Evolutionary conservation across 1,140 invertebrate genomes (phyloP).

Genomic region (Hycleus cichorii): DNA sequence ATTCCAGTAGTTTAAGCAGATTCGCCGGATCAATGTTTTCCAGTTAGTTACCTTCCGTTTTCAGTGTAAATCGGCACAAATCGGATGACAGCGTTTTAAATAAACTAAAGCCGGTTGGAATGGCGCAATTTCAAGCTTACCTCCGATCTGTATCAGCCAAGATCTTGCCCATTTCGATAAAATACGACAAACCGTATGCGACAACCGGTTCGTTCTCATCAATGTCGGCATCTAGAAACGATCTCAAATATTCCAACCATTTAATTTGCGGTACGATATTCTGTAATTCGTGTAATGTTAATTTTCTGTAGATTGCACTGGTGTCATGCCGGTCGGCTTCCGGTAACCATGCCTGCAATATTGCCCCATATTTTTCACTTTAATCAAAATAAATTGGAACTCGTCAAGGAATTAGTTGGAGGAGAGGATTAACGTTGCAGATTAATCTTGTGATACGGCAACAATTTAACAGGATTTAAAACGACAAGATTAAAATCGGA

Average conservation of each 20-base stretch:
- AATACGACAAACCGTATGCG: slow-evolving; percentile 70
- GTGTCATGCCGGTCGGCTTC: slow-evolving; percentile 80
- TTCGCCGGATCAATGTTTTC: neutral
- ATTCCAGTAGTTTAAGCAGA: neutral
- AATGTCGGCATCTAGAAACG: slow-evolving; percentile 58
- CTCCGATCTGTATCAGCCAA: slow-evolving; percentile 57
- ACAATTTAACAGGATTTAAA: no score
- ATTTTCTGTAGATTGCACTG: slow-evolving; percentile 65
- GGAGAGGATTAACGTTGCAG: no score
- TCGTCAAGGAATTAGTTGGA: no score
- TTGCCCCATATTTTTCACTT: neutral
- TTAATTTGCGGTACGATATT: slow-evolving; percentile 63
- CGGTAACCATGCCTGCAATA: slow-evolving; percentile 58
- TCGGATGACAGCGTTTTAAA: no score
- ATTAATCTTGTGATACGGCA: no score
- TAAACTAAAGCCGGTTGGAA: neutral
- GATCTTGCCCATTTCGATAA: slow-evolving; percentile 69
- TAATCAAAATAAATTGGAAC: no score
- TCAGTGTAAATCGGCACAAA: no score
- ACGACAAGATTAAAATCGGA: neutral
- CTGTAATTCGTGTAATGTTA: slow-evolving; percentile 58
- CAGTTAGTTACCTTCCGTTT: no score
- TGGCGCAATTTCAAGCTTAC: slow-evolving; percentile 39
- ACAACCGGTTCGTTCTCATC: slow-evolving; percentile 66
- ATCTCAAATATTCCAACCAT: slow-evolving; percentile 68